Conservation (phyloP, 2,113 vertebrate species). For the Aspidoscelis tigris region DNA sequence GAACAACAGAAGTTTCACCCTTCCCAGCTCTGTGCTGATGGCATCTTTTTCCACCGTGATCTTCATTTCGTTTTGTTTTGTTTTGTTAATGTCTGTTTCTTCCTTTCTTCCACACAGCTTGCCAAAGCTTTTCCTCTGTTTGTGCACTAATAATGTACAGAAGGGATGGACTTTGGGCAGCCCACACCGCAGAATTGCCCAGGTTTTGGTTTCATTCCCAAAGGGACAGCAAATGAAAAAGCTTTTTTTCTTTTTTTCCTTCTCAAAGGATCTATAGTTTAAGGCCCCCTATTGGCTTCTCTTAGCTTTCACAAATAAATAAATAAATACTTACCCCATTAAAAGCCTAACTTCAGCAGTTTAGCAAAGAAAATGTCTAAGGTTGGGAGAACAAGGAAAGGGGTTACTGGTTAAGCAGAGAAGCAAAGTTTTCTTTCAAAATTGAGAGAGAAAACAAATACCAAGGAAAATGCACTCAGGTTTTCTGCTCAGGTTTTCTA, state of each 20-base stretch:
- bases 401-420: too few species aligned
- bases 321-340: not conserved
- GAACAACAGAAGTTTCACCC: not conserved
- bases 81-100: not conserved
- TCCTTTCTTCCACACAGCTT: not conserved
- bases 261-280: not conserved
- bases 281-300: not conserved
- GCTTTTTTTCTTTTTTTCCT: not conserved
- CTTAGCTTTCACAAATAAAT: too few species aligned
- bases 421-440: too few species aligned
- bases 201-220: not conserved
- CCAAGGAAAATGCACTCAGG: too few species aligned
- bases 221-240: not conserved
- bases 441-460: too few species aligned
- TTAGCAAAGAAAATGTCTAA: not conserved
- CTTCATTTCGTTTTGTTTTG: not conserved
- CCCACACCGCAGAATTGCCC: not conserved
- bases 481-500: too few species aligned
- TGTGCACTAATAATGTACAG: not conserved
- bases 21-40: not conserved
- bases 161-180: not conserved
- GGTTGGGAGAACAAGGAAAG: too few species aligned
- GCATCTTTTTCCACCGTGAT: not conserved
- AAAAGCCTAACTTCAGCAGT: not conserved
- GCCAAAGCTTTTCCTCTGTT: not conserved